Evolutionary conservation across 2,888 invertebrate species (phyloP).

Genomic region (Sarcophaga caerulescens): DNA sequence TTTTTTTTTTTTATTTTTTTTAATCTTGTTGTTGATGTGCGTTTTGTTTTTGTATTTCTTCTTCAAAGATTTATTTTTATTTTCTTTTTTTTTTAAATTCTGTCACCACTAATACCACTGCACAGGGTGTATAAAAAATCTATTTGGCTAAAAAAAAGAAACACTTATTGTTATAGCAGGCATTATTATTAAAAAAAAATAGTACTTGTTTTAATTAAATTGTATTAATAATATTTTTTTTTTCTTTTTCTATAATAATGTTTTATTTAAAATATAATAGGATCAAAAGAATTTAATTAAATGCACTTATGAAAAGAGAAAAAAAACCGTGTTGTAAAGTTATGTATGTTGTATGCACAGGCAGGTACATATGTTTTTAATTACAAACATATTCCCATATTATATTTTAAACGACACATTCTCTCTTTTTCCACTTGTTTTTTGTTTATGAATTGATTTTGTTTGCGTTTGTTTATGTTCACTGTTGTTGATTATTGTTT

Average conservation of each 20-base stretch:
- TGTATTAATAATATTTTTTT: neutral
- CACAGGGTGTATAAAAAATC: too few relatives aligned
- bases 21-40: neutral
- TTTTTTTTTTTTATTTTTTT: neutral
- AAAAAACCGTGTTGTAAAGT: too few relatives aligned
- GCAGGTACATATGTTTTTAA: too few relatives aligned
- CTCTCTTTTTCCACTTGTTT: neutral
- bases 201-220: too few relatives aligned
- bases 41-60: neutral
- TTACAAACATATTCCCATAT: too few relatives aligned
- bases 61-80: too few relatives aligned
- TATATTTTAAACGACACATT: neutral
- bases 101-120: too few relatives aligned
- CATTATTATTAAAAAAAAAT: neutral
- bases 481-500: slow-evolving; percentile 13
- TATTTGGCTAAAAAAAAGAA: neutral
- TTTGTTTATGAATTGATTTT: neutral
- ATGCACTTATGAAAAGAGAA: slow-evolving; percentile 25
- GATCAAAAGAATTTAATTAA: slow-evolving; percentile 18
- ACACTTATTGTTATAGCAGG: neutral
- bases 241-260: neutral
- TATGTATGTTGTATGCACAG: too few relatives aligned
- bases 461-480: neutral
- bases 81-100: too few relatives aligned
- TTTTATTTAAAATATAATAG: slow-evolving; percentile 3